Evolutionary conservation across 2,888 invertebrate genomes (phyloP), one percentile per base, ranked within the genome.

Genomic region (Apeira syringaria): DNA sequence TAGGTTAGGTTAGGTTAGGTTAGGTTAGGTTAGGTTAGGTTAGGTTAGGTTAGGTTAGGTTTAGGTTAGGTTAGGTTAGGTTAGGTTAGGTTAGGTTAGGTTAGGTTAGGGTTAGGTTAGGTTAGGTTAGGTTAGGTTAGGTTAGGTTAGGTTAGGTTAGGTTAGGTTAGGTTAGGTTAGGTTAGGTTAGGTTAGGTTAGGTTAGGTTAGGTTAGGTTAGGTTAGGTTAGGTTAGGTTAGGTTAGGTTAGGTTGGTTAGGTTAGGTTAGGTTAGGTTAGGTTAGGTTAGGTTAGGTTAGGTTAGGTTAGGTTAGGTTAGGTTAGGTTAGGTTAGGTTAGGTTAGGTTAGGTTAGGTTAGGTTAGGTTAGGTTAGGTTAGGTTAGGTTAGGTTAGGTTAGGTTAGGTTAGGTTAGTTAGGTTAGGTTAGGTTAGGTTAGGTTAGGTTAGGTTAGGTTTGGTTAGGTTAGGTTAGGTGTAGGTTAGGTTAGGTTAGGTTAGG

Each of bases 1-100:
- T 43, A 44, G 47, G 47, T 50, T 50, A 47, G 49, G 49, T 53
- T 53, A 49, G 48, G 49, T 52, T 52, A 48, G 48, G 46, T 53
- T 47, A 47, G 53, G 47, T 53, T 47, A 47, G 53, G 47, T 52
- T 49, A 48, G 52, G 48, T 50, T 47, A 50, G 47, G 48, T 46
- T 47, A 48, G 50, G 51, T 54, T 49, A 50, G 50, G n/a, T n/a
- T n/a, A n/a, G n/a, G n/a, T n/a, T n/a, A n/a, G n/a, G n/a, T n/a
- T n/a, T n/a, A n/a, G n/a, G 46, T 49, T 49, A 48, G 51, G 44
- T 46, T 34, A 36, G 43, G 36, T 44, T 37, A 32, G 37, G 37
- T 37, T 37, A 32, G 38, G 37, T 38, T 38, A 34, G 38, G 37
- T 34, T 35, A 32, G 40, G 35, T 40, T n/a, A n/a, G n/a, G n/a